phyloP scores from a whole-genome alignment of 2,888 invertebrate species.

The Meghimatium bilineatum region DNA sequence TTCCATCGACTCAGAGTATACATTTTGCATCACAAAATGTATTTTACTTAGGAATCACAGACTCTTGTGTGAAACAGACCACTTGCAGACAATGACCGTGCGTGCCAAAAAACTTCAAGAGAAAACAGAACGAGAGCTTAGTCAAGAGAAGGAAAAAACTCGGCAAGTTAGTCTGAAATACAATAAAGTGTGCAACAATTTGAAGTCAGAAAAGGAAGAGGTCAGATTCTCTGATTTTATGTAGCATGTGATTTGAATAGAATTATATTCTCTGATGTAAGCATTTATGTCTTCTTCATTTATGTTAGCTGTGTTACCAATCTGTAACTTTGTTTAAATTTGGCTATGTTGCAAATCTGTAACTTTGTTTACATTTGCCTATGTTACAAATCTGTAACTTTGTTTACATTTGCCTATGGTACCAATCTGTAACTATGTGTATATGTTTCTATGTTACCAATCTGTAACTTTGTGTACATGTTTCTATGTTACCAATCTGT shows the following conservation, averaged over 20 bases:
- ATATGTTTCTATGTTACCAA: too few relatives aligned
- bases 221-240: constrained; percentile 52
- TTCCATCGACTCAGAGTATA: neutral
- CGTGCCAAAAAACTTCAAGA: constrained; percentile 64
- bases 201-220: constrained; percentile 74
- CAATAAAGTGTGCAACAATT: constrained; percentile 55
- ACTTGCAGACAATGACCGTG: constrained; percentile 60
- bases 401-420: too few relatives aligned
- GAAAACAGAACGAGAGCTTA: constrained; percentile 60
- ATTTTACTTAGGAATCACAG: constrained; percentile 60
- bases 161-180: constrained; percentile 68
- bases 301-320: too few relatives aligned
- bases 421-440: too few relatives aligned
- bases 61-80: constrained; percentile 63
- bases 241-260: neutral
- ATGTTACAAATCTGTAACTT: too few relatives aligned
- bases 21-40: neutral
- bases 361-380: too few relatives aligned
- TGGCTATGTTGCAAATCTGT: too few relatives aligned
- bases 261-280: too few relatives aligned
- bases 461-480: too few relatives aligned
- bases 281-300: too few relatives aligned
- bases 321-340: too few relatives aligned
- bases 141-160: constrained; percentile 66
- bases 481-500: too few relatives aligned